Percentiles rank a stretch among this genome's conserved stretches.
Evolutionary conservation across 35 echinoderm and acorn worm genomes (phyloP).

Genomic region (Antedon bifida): DNA sequence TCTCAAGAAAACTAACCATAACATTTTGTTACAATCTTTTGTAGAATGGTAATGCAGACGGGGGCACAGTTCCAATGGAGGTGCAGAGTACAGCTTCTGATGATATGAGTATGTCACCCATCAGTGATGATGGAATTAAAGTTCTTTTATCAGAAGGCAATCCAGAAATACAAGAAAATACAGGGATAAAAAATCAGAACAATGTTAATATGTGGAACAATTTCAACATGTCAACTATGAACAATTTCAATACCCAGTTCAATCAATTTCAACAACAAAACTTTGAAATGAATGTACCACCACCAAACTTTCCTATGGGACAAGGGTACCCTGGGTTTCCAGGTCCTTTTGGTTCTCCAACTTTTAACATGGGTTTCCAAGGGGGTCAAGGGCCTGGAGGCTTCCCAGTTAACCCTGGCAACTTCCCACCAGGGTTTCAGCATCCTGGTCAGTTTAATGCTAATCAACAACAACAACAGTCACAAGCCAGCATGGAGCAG

Average conservation of each 20-base stretch:
- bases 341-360: conserved; percentile 6
- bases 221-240: background rate
- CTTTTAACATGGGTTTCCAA: background rate
- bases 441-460: conserved; percentile 2
- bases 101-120: background rate
- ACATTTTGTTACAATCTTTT: background rate
- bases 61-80: background rate
- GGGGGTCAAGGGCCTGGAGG: background rate
- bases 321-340: background rate
- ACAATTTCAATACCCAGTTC: background rate
- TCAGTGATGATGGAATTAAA: background rate
- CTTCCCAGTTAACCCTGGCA: conserved; percentile 9
- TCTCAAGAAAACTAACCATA: background rate
- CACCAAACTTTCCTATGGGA: background rate
- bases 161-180: background rate
- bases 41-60: background rate
- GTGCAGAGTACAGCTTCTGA: background rate
- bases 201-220: background rate
- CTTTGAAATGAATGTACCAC: background rate
- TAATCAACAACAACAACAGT: background rate
- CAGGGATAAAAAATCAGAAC: background rate
- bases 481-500: background rate
- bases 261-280: background rate
- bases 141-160: background rate
- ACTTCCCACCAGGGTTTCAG: conserved; percentile 22